phyloP scores from a whole-genome alignment of 2,888 invertebrate genomes.

The Limenitis camilla region DNA sequence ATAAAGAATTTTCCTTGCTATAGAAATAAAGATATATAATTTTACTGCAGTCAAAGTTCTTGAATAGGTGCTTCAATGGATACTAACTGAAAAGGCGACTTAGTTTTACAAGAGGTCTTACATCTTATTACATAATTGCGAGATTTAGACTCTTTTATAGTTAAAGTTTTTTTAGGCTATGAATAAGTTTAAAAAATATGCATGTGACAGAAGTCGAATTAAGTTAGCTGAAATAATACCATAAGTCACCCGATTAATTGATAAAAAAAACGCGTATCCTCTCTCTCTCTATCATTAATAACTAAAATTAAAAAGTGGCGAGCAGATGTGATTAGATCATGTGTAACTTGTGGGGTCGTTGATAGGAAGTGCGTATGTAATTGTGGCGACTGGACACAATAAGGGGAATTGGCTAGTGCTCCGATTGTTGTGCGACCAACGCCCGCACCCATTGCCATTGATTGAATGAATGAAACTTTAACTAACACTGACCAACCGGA shows the following conservation, averaged over 20 bases:
- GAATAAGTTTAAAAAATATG: too few species aligned
- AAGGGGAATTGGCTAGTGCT: slow-evolving; percentile 69
- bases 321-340: slow-evolving; percentile 49
- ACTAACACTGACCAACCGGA: slow-evolving; percentile 53
- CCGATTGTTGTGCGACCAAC: slow-evolving; percentile 71
- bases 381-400: slow-evolving; percentile 69
- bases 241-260: background rate
- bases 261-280: background rate
- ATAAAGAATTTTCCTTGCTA: too few species aligned
- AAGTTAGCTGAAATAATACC: background rate
- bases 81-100: too few species aligned
- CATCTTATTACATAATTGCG: too few species aligned
- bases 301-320: slow-evolving; percentile 34
- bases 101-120: too few species aligned
- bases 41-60: too few species aligned
- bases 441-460: slow-evolving; percentile 67
- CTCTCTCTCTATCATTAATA: slow-evolving; percentile 13
- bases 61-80: too few species aligned
- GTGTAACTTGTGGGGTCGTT: slow-evolving; percentile 45
- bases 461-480: slow-evolving; percentile 67
- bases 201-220: too few species aligned
- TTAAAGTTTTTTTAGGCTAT: too few species aligned
- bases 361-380: slow-evolving; percentile 69
- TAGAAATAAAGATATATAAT: too few species aligned
- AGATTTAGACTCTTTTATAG: too few species aligned